A percentile compares a stretch with the other conserved stretches of the same genome.
phyloP scores from a whole-genome alignment of 2,113 vertebrate genomes.

The Myanophis thanlyinensis region DNA sequence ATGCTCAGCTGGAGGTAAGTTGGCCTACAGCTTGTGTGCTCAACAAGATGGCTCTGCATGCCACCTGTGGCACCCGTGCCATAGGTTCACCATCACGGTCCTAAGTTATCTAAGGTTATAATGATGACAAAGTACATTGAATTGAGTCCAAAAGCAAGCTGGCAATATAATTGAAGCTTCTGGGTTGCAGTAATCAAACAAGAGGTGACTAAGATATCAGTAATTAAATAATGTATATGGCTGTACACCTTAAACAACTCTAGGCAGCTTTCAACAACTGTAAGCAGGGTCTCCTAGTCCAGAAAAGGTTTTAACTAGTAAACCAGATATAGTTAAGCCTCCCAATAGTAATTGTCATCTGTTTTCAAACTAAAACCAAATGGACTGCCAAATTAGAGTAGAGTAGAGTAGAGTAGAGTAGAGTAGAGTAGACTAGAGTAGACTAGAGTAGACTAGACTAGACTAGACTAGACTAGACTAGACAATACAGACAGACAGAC shows the following conservation, averaged over 20 bases:
- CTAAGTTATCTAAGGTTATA: not conserved
- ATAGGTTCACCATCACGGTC: too few species aligned
- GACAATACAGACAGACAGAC: too few species aligned
- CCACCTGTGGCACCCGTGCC: too few species aligned
- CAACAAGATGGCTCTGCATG: too few species aligned
- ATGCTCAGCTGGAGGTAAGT: too few species aligned
- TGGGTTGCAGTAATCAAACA: not conserved
- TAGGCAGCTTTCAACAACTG: not conserved
- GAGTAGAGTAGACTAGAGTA: not conserved
- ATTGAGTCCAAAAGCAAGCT: not conserved
- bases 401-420: not conserved
- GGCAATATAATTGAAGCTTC: not conserved
- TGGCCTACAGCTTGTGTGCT: too few species aligned
- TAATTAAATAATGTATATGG: not conserved
- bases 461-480: too few species aligned
- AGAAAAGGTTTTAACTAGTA: not conserved
- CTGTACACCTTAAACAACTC: not conserved
- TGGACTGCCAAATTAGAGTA: not conserved
- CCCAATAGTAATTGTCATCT: not conserved
- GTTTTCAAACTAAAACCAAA: not conserved
- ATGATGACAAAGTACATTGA: not conserved
- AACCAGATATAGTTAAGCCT: not conserved
- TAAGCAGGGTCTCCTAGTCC: not conserved
- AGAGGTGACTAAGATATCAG: not conserved
- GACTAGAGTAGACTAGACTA: too few species aligned